Evolutionary conservation across 1,140 invertebrate species (phyloP), one percentile per base, ranked within the genome.

Genomic region (Carcinoscorpius rotundicauda): DNA sequence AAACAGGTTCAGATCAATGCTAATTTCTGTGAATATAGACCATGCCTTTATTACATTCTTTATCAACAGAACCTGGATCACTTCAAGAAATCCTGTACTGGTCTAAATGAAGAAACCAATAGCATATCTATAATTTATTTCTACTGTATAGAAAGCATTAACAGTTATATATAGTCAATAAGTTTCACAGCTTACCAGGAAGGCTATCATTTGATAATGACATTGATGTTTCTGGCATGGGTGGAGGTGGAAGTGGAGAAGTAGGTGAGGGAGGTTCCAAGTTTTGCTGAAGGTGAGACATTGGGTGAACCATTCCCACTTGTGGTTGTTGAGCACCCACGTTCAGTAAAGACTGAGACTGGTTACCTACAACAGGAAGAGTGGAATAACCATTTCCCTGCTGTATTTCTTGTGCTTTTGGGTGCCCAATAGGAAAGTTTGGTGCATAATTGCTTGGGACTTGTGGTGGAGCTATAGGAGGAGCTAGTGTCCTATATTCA

Each of bases 371-470:
- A 11, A 77, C 73, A 1, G 78, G 78, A 9, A 79, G 68, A 58
- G 78, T 78, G 71, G 89, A 91, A 75, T 95, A 95, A 4, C 89
- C 90, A 72, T 71, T 65, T 48, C 85, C 72, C 49, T 74, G 80
- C 71, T 85, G 63, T 5, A 60, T 53, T 49, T 69, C 68, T 52
- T 65, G 64, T 6, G 66, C 58, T 56, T 68, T 79, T 3, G 86
- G 85, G 80, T 89, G 87, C 1, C 87, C 87, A 64, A 91, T 78
- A 4, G 92, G 91, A 80, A 93, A 95, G 78, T 94, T 95, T 5
- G 92, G 91, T 9, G 91, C 91, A 78, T 96, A 96, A 77, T 95
- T 92, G 73, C 88, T 91, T 4, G 93, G 93, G 61, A 97, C 80
- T 64, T 79, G 74, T 9, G 93, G 93, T 6, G 95, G 95, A 51